Conservation (phyloP, 2,888 invertebrate species). For the Melanostoma scalare region DNA sequence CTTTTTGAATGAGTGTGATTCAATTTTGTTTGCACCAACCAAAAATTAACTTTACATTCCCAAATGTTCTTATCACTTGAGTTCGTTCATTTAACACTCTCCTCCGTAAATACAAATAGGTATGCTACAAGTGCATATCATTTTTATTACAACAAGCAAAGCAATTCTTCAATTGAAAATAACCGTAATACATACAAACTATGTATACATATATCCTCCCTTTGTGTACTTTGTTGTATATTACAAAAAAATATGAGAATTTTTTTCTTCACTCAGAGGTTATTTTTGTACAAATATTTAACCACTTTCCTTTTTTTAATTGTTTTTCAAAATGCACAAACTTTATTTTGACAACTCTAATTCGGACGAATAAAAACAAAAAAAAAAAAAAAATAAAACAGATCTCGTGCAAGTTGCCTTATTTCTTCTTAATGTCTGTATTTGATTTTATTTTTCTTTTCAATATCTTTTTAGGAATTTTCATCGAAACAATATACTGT, state of each 20-base stretch:
- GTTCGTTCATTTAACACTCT: too few relatives aligned
- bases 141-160: too few relatives aligned
- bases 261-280: slow-evolving; percentile 15
- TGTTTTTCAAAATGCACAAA: slow-evolving; percentile 74
- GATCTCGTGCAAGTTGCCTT: slow-evolving; percentile 56
- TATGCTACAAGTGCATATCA: too few relatives aligned
- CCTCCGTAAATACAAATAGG: too few relatives aligned
- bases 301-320: slow-evolving; percentile 73
- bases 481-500: slow-evolving; percentile 82
- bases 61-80: too few relatives aligned
- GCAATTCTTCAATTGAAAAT: too few relatives aligned
- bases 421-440: slow-evolving; percentile 58
- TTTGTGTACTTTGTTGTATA: slow-evolving; percentile 3
- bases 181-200: too few relatives aligned
- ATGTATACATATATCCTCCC: too few relatives aligned
- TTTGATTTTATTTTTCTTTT: slow-evolving; percentile 75
- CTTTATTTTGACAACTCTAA: slow-evolving; percentile 49
- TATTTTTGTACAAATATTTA: slow-evolving; percentile 31
- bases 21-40: too few relatives aligned
- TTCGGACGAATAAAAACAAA: slow-evolving; percentile 45
- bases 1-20: too few relatives aligned
- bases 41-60: too few relatives aligned
- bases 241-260: not conserved
- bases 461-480: slow-evolving; percentile 80
- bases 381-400: slow-evolving; percentile 36